phyloP scores from a whole-genome alignment of 2,888 invertebrate species.

The Ametastegia equiseti region DNA sequence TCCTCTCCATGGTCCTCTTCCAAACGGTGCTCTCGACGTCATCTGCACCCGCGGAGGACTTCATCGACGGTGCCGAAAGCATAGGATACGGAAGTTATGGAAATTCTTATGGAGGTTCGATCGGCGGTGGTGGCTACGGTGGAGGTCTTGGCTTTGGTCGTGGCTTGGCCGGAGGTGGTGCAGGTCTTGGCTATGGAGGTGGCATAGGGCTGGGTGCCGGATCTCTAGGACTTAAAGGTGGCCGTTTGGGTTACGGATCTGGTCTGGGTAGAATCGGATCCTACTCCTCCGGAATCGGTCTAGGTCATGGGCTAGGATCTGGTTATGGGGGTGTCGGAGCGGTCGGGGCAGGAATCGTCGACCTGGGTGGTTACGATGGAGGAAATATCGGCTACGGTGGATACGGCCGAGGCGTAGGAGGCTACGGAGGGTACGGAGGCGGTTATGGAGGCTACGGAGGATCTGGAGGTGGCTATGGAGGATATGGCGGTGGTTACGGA shows the following conservation, averaged over 20 bases:
- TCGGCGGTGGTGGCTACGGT: constrained; percentile 73
- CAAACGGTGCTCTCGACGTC: not conserved
- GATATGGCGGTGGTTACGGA: constrained; percentile 32
- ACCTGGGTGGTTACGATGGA: constrained; percentile 54
- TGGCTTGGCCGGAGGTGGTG: constrained; percentile 49
- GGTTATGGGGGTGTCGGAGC: not conserved
- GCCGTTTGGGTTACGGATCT: constrained; percentile 63
- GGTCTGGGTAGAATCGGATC: constrained; percentile 28
- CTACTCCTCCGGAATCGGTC: constrained; percentile 7
- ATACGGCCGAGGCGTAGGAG: constrained; percentile 22
- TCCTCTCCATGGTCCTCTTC: not conserved
- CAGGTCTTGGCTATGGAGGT: constrained; percentile 50
- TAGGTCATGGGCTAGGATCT: not conserved
- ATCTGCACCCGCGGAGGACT: constrained; percentile 56
- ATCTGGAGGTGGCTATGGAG: constrained; percentile 70
- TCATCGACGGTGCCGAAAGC: constrained; percentile 71
- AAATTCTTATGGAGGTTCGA: constrained; percentile 72
- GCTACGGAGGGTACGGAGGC: constrained; percentile 51
- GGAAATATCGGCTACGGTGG: constrained; percentile 57
- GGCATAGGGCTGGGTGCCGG: constrained; percentile 73
- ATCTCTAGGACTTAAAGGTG: constrained; percentile 71
- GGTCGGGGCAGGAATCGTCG: constrained; percentile 18
- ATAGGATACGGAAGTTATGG: constrained; percentile 65
- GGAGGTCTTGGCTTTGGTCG: constrained; percentile 72
- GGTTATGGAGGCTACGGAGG: constrained; percentile 69